Evolutionary conservation across 2,888 invertebrate genomes (phyloP).

Genomic region (Serrognathus titanus): DNA sequence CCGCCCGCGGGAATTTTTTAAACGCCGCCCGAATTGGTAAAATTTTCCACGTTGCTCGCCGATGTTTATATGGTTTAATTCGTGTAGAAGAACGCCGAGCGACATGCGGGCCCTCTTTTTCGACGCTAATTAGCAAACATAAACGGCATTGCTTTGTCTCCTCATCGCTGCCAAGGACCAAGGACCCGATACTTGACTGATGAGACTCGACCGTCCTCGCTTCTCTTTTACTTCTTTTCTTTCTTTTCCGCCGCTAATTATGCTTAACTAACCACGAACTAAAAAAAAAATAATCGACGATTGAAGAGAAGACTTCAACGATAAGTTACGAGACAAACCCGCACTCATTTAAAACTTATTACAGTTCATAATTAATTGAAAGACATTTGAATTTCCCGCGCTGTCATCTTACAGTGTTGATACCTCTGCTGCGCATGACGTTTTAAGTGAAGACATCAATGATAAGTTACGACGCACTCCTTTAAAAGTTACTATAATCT

Average conservation of each 20-base stretch:
- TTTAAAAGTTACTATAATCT: too few species aligned
- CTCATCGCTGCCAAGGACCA: not conserved
- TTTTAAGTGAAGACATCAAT: too few species aligned
- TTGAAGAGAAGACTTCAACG: too few species aligned
- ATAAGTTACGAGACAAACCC: too few species aligned
- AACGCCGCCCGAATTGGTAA: conserved; percentile 19
- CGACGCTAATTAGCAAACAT: conserved; percentile 47
- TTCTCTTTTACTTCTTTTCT: not conserved
- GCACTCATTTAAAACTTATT: too few species aligned
- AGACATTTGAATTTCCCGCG: too few species aligned
- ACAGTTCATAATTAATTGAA: too few species aligned
- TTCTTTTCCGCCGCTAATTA: not conserved
- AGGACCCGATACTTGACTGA: not conserved
- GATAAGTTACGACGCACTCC: too few species aligned
- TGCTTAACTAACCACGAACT: too few species aligned
- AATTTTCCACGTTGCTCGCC: conserved; percentile 23
- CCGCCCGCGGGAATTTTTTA: conserved; percentile 24
- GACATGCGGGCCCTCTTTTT: conserved; percentile 43
- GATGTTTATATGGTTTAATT: conserved; percentile 27
- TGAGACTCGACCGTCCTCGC: not conserved
- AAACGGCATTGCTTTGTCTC: conserved; percentile 25
- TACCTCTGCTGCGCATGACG: too few species aligned
- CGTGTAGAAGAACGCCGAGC: conserved; percentile 28
- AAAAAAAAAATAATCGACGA: too few species aligned
- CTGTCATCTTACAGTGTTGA: too few species aligned